Conservation (phyloP, 2,797 vertebrate species). For the Lutjanus campechanus region DNA sequence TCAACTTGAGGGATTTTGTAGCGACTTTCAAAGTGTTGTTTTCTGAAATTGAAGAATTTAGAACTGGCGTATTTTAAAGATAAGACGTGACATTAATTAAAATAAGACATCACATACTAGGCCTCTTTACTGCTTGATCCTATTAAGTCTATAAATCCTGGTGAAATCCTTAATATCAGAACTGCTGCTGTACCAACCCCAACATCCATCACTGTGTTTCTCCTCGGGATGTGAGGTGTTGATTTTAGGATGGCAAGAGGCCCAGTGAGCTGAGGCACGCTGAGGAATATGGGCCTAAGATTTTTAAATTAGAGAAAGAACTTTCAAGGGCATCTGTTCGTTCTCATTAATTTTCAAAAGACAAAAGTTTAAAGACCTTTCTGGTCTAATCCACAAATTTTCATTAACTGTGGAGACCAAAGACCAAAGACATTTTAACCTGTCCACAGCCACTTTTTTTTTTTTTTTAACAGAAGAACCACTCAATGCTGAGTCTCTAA, state of each 20-base stretch:
- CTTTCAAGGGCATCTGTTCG: slow-evolving; percentile 66
- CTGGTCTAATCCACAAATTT: slow-evolving; percentile 45
- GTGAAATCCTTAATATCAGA: slow-evolving; percentile 46
- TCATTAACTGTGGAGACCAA: slow-evolving; percentile 44
- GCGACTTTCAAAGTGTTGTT: slow-evolving; percentile 48
- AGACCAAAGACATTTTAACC: slow-evolving; percentile 35
- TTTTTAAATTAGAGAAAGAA: slow-evolving; percentile 54
- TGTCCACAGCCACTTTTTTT: not conserved
- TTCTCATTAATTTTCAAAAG: slow-evolving; percentile 57
- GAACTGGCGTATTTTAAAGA: slow-evolving; percentile 32
- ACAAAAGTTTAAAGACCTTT: slow-evolving; percentile 44
- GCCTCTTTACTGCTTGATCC: slow-evolving; percentile 17
- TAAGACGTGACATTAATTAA: slow-evolving; percentile 42
- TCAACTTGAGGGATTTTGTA: slow-evolving; percentile 44
- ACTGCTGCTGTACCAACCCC: slow-evolving; percentile 17
- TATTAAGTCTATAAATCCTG: slow-evolving; percentile 32
- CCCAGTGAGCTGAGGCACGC: slow-evolving; percentile 7
- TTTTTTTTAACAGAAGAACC: not conserved
- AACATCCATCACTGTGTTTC: slow-evolving; percentile 38
- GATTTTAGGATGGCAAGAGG: slow-evolving; percentile 48
- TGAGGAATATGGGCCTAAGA: slow-evolving; percentile 46
- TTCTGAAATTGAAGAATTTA: slow-evolving; percentile 28
- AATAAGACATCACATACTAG: slow-evolving; percentile 1
- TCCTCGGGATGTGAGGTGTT: slow-evolving; percentile 35
- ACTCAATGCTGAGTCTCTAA: not conserved